These are phyloP conservation scores for Lamellibrachia luymesi DNA, from an alignment of 1,140 invertebrate species.

Conservation along the genomic window DNA sequence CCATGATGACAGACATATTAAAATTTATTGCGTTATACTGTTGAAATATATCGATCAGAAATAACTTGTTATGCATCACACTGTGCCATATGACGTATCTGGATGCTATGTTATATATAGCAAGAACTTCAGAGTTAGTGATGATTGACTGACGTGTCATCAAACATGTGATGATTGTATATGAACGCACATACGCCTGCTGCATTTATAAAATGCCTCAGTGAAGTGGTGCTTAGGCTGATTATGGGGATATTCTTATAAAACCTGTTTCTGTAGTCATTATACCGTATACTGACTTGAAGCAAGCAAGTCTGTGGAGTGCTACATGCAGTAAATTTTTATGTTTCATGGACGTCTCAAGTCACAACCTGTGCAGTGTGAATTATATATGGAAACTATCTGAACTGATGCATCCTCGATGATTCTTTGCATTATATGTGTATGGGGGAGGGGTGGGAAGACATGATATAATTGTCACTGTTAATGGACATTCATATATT, in stretches of 20 bases:
- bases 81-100: too few species aligned
- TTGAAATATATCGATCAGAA: too few species aligned
- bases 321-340: neutral
- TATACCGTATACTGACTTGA: neutral
- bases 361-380: neutral
- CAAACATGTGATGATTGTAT: neutral
- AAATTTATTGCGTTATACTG: too few species aligned
- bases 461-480: neutral
- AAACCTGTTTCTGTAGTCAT: neutral
- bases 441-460: neutral
- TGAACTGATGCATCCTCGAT: neutral
- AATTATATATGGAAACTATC: neutral
- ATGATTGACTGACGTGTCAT: too few species aligned
- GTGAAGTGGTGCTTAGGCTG: neutral
- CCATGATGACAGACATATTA: too few species aligned
- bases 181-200: neutral
- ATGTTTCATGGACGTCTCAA: neutral
- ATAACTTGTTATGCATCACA: too few species aligned
- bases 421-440: neutral
- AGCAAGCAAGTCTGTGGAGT: neutral
- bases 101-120: too few species aligned
- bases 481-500: neutral
- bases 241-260: neutral
- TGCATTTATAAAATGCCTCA: neutral
- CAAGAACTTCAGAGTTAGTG: too few species aligned